Percentiles rank a stretch among this genome's conserved stretches.
Evolutionary conservation across 2,113 vertebrate species (phyloP).

Genomic region (Gavialis gangeticus): DNA sequence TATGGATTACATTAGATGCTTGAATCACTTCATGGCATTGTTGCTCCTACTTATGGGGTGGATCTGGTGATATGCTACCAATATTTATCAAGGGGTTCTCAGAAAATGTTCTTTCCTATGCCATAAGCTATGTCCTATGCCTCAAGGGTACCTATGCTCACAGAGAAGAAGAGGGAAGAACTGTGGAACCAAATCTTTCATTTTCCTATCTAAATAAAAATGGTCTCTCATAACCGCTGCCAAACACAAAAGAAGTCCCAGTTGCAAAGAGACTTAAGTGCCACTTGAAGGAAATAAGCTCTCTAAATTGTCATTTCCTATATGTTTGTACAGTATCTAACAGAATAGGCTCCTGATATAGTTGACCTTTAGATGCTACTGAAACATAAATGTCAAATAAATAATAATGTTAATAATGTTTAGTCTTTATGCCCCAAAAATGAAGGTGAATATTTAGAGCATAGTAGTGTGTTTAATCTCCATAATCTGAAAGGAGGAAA

Average conservation of each 20-base stretch:
- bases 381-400: background rate
- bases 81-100: background rate
- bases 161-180: background rate
- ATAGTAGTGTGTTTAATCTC: background rate
- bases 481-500: background rate
- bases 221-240: background rate
- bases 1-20: background rate
- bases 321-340: background rate
- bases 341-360: background rate
- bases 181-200: background rate
- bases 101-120: background rate
- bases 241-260: background rate
- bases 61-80: background rate
- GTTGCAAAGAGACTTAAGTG: constrained; percentile 4
- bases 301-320: background rate
- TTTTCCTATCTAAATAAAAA: constrained; percentile 30
- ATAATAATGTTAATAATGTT: background rate
- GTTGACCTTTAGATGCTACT: rapidly evolving
- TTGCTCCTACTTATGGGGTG: background rate
- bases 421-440: background rate
- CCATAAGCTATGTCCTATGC: background rate
- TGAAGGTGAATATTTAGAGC: background rate
- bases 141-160: background rate
- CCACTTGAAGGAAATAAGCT: background rate
- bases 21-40: constrained; percentile 4